Base-by-base conservation (phyloP, 2,888 invertebrate genomes). In the Drosophila mettleri region DNA sequence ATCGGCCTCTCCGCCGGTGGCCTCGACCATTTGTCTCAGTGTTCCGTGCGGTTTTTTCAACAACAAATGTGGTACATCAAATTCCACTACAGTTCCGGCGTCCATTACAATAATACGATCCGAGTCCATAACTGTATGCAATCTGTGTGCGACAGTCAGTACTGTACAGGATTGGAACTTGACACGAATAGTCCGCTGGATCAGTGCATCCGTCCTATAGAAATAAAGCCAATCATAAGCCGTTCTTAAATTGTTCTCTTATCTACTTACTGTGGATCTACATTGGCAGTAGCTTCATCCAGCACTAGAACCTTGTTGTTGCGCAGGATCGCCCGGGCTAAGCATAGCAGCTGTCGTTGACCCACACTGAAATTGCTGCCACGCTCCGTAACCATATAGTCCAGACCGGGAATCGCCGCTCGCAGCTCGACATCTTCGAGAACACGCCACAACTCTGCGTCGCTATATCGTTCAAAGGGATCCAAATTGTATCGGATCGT, bases 71-170 rank as follows among this genome's bases (percentile, higher is more conserved):
- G 96, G 96, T 81, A 94, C 94, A 90, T 95, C 95, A 82, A 94
- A 96, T 92, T 96, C 96, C 60, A 94, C 95, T 61, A 96, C 94
- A 18, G 93, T 92, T 1, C 98, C 98, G 7, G 95, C 94, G 88
- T 97, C 96, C 95, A 98, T 95, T 2, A 98, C 97, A 89, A 98
- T 93, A 18, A 98, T 95, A 67, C 95, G 94, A 93, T 98, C 97
- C 0, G 97, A 97, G 92, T 98, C 98, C 95, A 98, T 98, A 71
- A 98, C 96, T 0, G 98, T 98, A 91, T 98, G 95, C 29, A 98
- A 93, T 41, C 98, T 94, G 92, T 98, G 98, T 5, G 98, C 98
- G 34, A 98, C 97, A 0, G 98, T 98, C 39, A 98, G 92, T 9
- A 98, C 97, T 0, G 98, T 97, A 91, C 97, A 98, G 20, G 95